Percentiles rank a stretch among this genome's conserved stretches.
Conservation (phyloP, 2,888 invertebrate genomes). For the Congeria kusceri region DNA sequence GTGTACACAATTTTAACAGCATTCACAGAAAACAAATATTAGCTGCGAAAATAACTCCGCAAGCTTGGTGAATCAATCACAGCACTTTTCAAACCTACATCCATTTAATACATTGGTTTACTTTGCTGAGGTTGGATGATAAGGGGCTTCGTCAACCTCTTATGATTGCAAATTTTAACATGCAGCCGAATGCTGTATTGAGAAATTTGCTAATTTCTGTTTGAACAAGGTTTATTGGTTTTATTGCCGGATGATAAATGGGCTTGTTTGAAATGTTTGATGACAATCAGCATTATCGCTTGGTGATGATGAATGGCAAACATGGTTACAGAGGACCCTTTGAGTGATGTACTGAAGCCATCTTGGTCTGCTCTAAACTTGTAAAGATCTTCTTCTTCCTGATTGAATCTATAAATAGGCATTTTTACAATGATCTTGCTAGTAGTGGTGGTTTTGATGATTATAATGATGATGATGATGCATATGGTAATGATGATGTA, state of each 20-base stretch:
- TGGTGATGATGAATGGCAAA: constrained; percentile 2
- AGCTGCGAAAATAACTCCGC: constrained; percentile 57
- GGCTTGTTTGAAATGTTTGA: constrained; percentile 11
- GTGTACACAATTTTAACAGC: constrained; percentile 59
- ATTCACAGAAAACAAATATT: constrained; percentile 61
- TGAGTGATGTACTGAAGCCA: too few species aligned
- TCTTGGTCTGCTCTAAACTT: too few species aligned
- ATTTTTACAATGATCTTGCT: too few species aligned
- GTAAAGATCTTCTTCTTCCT: too few species aligned
- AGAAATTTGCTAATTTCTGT: constrained; percentile 54
- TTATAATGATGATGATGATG: not conserved
- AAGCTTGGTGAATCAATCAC: constrained; percentile 53
- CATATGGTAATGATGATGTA: not conserved
- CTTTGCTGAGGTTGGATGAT: constrained; percentile 34
- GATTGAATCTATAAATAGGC: too few species aligned
- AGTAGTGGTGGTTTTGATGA: too few species aligned
- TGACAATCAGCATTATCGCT: constrained; percentile 10
- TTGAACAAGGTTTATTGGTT: constrained; percentile 52
- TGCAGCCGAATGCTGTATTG: constrained; percentile 56
- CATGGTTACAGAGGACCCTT: too few species aligned
- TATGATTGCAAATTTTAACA: constrained; percentile 43
- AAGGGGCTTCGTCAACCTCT: constrained; percentile 50
- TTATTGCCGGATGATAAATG: constrained; percentile 35
- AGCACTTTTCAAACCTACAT: constrained; percentile 51
- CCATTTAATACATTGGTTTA: constrained; percentile 44